Percentiles rank a stretch among this genome's conserved stretches.
Evolutionary conservation across 1,140 invertebrate species (phyloP).

Genomic region (Heliconius himera): DNA sequence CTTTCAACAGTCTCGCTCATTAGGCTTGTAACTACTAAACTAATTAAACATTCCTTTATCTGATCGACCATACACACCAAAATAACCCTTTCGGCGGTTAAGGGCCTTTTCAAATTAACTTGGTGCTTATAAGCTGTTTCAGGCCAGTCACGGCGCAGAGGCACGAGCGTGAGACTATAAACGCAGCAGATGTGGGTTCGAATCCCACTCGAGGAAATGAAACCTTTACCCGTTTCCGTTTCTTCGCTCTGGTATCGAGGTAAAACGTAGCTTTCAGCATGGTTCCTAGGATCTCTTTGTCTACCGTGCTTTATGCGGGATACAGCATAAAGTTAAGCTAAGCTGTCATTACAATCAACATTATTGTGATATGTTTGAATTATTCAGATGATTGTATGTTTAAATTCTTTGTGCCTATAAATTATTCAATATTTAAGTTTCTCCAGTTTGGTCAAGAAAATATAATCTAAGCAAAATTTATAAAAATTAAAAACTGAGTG

Average conservation of each 20-base stretch:
- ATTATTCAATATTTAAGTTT: too few species aligned
- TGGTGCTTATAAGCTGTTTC: background rate
- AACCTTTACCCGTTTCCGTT: too few species aligned
- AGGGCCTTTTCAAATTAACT: background rate
- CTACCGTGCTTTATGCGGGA: background rate
- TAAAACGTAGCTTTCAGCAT: too few species aligned
- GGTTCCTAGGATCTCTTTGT: background rate
- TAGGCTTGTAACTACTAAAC: slow-evolving; percentile 35
- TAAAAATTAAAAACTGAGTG: background rate
- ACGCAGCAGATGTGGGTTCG: too few species aligned
- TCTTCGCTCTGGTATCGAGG: too few species aligned
- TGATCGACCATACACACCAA: slow-evolving; percentile 27
- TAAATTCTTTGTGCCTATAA: too few species aligned
- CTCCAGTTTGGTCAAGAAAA: too few species aligned
- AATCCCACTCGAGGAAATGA: too few species aligned
- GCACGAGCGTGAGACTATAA: too few species aligned
- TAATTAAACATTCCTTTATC: slow-evolving; percentile 42
- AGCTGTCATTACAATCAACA: background rate
- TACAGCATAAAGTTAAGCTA: background rate
- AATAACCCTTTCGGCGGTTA: background rate
- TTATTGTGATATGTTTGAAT: background rate
- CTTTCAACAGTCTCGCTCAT: slow-evolving; percentile 30
- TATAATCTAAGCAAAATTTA: background rate
- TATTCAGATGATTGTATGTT: too few species aligned
- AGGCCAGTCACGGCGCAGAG: too few species aligned